Evolutionary conservation across 2,888 invertebrate genomes (phyloP), one percentile per base, ranked within the genome.

Genomic region (Erebia aethiops): DNA sequence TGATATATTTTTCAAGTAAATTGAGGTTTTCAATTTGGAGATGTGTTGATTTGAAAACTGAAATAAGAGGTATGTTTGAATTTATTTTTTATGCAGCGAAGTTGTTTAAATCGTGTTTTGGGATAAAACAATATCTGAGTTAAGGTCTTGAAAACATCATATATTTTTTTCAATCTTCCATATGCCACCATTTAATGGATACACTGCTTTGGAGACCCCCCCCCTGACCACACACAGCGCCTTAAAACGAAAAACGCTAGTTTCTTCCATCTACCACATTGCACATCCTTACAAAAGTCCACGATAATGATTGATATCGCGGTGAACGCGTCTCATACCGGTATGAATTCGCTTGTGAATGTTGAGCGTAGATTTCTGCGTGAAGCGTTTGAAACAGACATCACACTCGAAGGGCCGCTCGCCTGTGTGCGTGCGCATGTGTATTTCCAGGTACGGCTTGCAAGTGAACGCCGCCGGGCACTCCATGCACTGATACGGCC

Each of bases 401-500:
- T 92, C 92, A 87, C 94, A 94, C 89, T 94, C 91, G 91, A 93
- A 94, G 79, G 94, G 94, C 73, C 92, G 89, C 88, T 94, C 94
- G 82, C 93, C 93, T 67, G 93, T 91, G 89, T 94, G 92, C 75
- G 95, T 95, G 82, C 95, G 91, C 94, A 94, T 95, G 90, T 95
- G 95, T 74, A 95, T 94, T 89, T 94, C 94, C 88, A 94, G 89
- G 88, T 94, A 94, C 85, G 94, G 94, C 92, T 94, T 94, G 91
- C 94, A 94, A 78, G 94, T 94, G 88, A 94, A 94, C 85, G 94
- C 94, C 78, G 94, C 94, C 76, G 94, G 94, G 78, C 94, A 94
- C 92, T 94, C 93, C 88, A 88, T 88, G 84, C 94, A 94, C 84
- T 93, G 93, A 84, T 92, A 93, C 87, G 94, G 94, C 85, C 94